phyloP scores from a whole-genome alignment of 2,797 vertebrate genomes.

The Distichodus sexfasciatus region DNA sequence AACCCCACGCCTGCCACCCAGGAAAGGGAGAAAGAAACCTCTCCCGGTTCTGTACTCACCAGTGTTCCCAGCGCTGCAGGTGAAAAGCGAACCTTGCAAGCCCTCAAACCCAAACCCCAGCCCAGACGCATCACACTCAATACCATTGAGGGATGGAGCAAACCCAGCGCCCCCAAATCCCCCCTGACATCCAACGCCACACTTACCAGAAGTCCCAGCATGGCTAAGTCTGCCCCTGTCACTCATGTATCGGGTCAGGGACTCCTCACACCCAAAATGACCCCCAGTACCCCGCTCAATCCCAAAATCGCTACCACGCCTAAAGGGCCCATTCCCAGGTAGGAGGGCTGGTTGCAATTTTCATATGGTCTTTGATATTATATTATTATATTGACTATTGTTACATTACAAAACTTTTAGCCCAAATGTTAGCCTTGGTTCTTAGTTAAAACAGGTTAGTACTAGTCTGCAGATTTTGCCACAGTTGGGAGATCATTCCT shows the following conservation, averaged over 20 bases:
- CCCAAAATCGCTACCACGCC: slow-evolving; percentile 60
- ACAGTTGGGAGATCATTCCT: too few relatives aligned
- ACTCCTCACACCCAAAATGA: slow-evolving; percentile 35
- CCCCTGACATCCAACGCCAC: slow-evolving; percentile 25
- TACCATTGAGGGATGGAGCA: slow-evolving; percentile 89
- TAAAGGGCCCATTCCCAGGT: slow-evolving; percentile 82
- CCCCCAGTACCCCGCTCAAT: slow-evolving; percentile 51
- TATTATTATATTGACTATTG: too few relatives aligned
- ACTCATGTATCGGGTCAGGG: slow-evolving; percentile 38
- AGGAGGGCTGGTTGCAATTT: slow-evolving; percentile 43
- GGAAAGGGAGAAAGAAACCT: slow-evolving; percentile 54
- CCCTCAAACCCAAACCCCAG: slow-evolving; percentile 69
- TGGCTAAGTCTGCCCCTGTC: slow-evolving; percentile 55
- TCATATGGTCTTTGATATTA: too few relatives aligned
- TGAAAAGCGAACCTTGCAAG: slow-evolving; percentile 73
- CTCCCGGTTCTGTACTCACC: slow-evolving; percentile 24
- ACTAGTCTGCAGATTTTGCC: too few relatives aligned
- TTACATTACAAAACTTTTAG: too few relatives aligned
- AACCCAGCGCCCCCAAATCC: slow-evolving; percentile 66
- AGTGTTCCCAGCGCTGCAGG: slow-evolving; percentile 63
- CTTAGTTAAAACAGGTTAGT: too few relatives aligned
- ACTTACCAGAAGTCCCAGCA: slow-evolving; percentile 57
- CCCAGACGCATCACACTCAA: slow-evolving; percentile 89
- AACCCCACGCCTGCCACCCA: slow-evolving; percentile 18
- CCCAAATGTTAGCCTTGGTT: too few relatives aligned